A percentile compares a stretch with the other conserved stretches of the same genome.
phyloP scores from a whole-genome alignment of 2,888 invertebrate genomes.

The Brachyptera putata region DNA sequence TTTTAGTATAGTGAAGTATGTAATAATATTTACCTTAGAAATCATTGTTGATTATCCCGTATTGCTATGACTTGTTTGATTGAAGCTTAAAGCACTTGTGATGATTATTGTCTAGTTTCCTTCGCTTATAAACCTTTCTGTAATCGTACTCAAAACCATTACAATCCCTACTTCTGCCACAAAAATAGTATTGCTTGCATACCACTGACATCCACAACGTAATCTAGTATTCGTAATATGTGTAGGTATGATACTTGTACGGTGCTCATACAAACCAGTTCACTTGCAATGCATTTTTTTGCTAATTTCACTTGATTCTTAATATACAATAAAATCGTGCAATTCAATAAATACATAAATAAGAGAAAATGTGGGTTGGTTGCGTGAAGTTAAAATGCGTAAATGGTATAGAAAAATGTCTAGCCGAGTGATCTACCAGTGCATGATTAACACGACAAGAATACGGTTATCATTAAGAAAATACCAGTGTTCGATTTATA shows the following conservation, averaged over 20 bases:
- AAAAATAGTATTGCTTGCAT: conserved; percentile 2
- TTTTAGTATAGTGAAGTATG: too few relatives aligned
- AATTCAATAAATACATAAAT: conserved; percentile 17
- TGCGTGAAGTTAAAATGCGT: not conserved
- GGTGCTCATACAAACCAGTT: conserved; percentile 7
- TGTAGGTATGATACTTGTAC: not conserved
- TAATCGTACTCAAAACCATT: not conserved
- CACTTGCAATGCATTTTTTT: conserved; percentile 6
- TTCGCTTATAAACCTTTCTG: conserved; percentile 19
- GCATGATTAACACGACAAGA: too few relatives aligned
- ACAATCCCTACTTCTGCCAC: not conserved
- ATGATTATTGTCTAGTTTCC: not conserved
- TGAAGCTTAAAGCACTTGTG: conserved; percentile 12
- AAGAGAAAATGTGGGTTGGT: conserved; percentile 18
- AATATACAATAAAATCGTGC: conserved; percentile 17
- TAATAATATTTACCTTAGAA: conserved; percentile 13
- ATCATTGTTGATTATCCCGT: conserved; percentile 1
- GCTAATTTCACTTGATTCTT: conserved; percentile 5
- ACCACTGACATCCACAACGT: not conserved
- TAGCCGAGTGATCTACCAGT: too few relatives aligned
- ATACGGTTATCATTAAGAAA: too few relatives aligned
- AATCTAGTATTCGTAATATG: conserved; percentile 4
- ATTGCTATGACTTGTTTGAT: conserved; percentile 5
- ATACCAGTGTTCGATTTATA: too few relatives aligned
- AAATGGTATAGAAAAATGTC: conserved; percentile 2